Conservation (phyloP, 2,797 vertebrate genomes). For the Lepilemur septentrionalis region DNA sequence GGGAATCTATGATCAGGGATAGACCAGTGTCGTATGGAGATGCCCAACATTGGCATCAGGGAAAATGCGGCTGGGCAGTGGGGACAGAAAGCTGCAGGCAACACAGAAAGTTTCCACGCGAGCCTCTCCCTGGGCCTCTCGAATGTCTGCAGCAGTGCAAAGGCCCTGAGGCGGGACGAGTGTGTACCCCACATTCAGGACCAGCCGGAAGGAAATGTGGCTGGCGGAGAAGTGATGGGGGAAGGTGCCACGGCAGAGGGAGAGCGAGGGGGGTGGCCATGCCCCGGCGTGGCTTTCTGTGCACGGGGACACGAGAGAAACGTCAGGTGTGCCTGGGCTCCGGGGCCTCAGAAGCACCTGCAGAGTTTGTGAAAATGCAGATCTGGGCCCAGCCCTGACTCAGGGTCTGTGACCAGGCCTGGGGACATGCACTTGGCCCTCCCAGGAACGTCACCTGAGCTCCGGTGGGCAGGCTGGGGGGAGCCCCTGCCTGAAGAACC, state of each 20-base stretch:
- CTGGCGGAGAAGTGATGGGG: too few relatives aligned
- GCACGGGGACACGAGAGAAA: neutral
- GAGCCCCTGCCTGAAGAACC: neutral
- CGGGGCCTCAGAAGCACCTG: neutral
- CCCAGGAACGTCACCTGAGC: neutral
- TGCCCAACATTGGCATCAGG: accelerated
- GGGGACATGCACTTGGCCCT: accelerated
- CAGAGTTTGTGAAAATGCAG: neutral
- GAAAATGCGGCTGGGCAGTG: accelerated
- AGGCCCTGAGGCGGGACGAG: neutral
- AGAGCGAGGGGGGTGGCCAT: accelerated
- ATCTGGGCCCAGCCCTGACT: too few relatives aligned
- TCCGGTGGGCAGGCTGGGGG: accelerated
- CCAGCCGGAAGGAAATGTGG: neutral
- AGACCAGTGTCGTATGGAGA: accelerated
- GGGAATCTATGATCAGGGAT: accelerated
- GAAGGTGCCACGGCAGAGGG: neutral
- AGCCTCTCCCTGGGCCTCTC: neutral
- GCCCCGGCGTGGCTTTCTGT: neutral
- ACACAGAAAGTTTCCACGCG: accelerated
- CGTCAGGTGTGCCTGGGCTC: neutral
- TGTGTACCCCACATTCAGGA: accelerated
- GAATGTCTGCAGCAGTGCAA: neutral
- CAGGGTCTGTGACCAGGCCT: neutral
- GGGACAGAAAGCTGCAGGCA: accelerated